Base-by-base conservation (phyloP, 2,797 vertebrate species). In the Orestias chungarensis region DNA sequence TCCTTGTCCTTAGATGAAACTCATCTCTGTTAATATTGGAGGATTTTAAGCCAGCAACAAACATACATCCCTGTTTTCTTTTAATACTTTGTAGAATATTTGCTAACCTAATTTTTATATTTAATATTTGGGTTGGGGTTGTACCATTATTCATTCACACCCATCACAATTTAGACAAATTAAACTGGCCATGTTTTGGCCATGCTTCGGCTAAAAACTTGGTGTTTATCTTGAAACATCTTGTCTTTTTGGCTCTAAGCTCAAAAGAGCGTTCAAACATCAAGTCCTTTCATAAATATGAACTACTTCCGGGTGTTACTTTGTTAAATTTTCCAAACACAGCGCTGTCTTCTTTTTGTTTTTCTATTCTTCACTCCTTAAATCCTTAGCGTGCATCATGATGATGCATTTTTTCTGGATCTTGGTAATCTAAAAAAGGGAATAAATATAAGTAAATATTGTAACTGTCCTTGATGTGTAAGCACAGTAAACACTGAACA, bases 401-500 rank as follows among this genome's bases (percentile, higher is more conserved):
- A 20, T 18, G 29, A 31, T 33, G 8, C 18, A 15, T 43, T 46
- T 46, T 59, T 59, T 31, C 46, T 47, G 17, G 18, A 47, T 47
- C 5, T 20, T 47, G 6, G 46, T 20, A 47, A 23, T 47, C 46
- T 47, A 47, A 47, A 47, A 47, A 47, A 47, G 46, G 18, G 4
- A 47, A 20, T 7, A 47, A 47, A 47, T 44, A 44, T 44, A 44
- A 44, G 43, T 44, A 6, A n/a, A n/a, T n/a, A n/a, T n/a, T n/a
- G n/a, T n/a, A n/a, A n/a, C n/a, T n/a, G n/a, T 82, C 77, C 73
- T 79, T 76, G 47, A 78, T 85, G 75, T 89, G 83, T 89, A 88
- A 88, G 87, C 82, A 89, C 71, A 35, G 84, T 49, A 84, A 62
- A 89, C 82, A 77, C 76, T 89, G 71, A 79, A 89, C 87, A 88